phyloP scores from a whole-genome alignment of 2,888 invertebrate species.

The Thereva nobilitata region DNA sequence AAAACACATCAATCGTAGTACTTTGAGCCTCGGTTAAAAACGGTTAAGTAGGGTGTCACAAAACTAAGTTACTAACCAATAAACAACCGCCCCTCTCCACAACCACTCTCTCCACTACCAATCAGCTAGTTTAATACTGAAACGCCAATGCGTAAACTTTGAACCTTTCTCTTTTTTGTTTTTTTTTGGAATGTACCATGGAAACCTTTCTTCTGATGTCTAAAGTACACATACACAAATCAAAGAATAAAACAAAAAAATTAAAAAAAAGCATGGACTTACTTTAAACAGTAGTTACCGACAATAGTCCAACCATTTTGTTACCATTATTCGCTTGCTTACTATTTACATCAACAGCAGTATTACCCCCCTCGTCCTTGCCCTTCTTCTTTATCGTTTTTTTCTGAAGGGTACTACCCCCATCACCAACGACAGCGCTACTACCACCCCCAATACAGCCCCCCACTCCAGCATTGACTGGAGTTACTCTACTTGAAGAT shows the following conservation, averaged over 20 bases:
- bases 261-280: too few species aligned
- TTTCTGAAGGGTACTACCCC: slow-evolving; percentile 21
- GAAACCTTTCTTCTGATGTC: neutral
- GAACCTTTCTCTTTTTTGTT: neutral
- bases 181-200: slow-evolving; percentile 21
- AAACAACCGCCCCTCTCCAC: too few species aligned
- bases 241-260: too few species aligned
- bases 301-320: slow-evolving; percentile 64
- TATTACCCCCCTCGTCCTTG: slow-evolving; percentile 28
- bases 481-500: neutral
- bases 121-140: too few species aligned
- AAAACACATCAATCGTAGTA: too few species aligned
- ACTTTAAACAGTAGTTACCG: slow-evolving; percentile 61
- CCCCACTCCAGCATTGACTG: neutral
- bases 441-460: slow-evolving; percentile 1
- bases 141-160: neutral
- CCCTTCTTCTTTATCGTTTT: slow-evolving; percentile 21
- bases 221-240: neutral
- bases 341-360: neutral
- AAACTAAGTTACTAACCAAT: too few species aligned
- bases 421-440: neutral
- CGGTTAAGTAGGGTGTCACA: too few species aligned
- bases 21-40: too few species aligned
- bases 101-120: too few species aligned
- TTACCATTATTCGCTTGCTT: slow-evolving; percentile 49